Percentiles rank a stretch among this genome's conserved stretches.
phyloP scores from a whole-genome alignment of 1,140 invertebrate species.

The Pogonognathellus flavescens region DNA sequence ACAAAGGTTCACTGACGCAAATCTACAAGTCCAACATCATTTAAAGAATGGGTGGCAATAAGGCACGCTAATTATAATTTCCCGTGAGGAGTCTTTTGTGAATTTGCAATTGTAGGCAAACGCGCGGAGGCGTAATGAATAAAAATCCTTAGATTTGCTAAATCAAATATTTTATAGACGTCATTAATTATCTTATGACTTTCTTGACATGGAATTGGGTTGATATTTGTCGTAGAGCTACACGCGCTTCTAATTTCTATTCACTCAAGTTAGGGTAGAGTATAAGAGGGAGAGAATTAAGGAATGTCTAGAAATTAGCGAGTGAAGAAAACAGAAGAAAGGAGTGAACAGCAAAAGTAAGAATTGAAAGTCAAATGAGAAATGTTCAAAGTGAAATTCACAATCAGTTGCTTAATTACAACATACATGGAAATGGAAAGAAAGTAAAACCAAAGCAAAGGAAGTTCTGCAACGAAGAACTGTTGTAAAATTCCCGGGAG shows the following conservation, averaged over 20 bases:
- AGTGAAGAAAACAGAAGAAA: conserved; percentile 26
- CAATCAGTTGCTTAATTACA: conserved; percentile 37
- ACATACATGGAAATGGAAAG: conserved; percentile 15
- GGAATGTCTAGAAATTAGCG: conserved; percentile 21
- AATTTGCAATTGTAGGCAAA: too few species aligned
- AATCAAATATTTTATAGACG: conserved; percentile 21
- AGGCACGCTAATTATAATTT: too few species aligned
- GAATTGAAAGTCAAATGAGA: conserved; percentile 50
- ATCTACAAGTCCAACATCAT: too few species aligned
- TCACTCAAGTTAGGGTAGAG: neutral
- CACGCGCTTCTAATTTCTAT: conserved; percentile 16
- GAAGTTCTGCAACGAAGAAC: neutral
- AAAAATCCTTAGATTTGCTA: neutral
- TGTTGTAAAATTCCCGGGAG: too few species aligned
- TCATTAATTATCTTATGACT: conserved; percentile 18
- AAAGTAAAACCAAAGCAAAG: conserved; percentile 12
- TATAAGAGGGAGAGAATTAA: neutral
- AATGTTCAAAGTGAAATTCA: conserved; percentile 35
- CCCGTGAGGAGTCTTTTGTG: too few species aligned
- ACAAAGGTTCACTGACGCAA: too few species aligned
- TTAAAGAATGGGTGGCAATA: too few species aligned
- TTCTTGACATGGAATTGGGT: neutral
- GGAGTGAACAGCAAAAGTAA: conserved; percentile 36
- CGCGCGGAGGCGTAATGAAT: neutral
- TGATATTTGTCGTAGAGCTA: neutral